phyloP scores from a whole-genome alignment of 2,797 vertebrate genomes.

The Mormyrus hasselquistii region DNA sequence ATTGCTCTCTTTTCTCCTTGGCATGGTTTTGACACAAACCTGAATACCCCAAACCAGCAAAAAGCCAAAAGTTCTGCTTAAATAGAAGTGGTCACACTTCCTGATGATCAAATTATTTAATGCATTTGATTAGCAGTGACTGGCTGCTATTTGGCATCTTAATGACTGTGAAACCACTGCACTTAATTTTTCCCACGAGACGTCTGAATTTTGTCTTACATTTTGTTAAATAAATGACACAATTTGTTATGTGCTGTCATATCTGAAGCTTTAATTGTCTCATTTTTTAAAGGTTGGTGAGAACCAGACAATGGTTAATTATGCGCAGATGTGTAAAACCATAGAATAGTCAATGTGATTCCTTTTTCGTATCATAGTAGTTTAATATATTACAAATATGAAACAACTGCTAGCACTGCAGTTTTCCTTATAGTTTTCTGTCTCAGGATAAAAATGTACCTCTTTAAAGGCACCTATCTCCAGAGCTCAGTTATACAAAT shows the following conservation, averaged over 20 bases:
- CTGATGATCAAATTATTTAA: not conserved
- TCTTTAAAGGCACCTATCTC: not conserved
- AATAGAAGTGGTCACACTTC: not conserved
- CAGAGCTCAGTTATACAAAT: not conserved
- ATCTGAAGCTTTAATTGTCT: not conserved
- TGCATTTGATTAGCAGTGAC: not conserved
- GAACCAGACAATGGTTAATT: not conserved
- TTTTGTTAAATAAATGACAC: not conserved
- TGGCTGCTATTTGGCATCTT: not conserved
- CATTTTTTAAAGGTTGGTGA: not conserved
- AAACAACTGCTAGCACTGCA: not conserved
- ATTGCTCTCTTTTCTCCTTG: not conserved
- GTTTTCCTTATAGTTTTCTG: not conserved
- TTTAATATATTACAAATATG: not conserved
- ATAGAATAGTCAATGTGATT: not conserved
- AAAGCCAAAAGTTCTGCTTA: not conserved
- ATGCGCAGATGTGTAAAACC: not conserved
- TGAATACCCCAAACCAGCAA: not conserved
- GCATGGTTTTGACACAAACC: not conserved
- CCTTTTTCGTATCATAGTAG: not conserved
- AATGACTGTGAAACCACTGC: not conserved
- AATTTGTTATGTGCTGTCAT: not conserved
- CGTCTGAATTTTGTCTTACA: not conserved
- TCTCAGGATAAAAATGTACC: not conserved
- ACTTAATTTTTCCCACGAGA: not conserved